These are phyloP conservation scores for Tragelaphus imberbis DNA, from an alignment of 2,113 vertebrate genomes.

Conservation along the genomic window DNA sequence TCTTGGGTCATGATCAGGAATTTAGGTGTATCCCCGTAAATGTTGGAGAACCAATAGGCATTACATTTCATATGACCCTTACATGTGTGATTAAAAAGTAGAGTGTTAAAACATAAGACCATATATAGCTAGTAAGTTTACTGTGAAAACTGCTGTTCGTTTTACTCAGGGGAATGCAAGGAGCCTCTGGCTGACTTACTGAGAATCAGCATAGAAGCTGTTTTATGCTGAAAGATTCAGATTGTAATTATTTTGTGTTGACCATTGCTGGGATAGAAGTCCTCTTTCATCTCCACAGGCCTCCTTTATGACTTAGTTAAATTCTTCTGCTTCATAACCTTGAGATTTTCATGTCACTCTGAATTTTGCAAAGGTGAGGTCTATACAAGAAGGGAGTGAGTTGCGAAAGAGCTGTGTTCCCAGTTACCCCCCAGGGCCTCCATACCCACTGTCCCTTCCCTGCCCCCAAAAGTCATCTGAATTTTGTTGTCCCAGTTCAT, in stretches of 20 bases:
- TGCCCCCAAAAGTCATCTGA: background rate
- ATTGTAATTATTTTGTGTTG: background rate
- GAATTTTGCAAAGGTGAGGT: background rate
- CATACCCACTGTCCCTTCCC: background rate
- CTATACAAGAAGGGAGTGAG: background rate
- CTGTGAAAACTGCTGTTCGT: background rate
- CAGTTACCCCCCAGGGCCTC: background rate
- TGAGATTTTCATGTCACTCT: background rate
- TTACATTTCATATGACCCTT: background rate
- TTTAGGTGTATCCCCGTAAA: background rate
- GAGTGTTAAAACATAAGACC: background rate
- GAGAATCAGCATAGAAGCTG: background rate
- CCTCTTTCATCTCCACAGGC: background rate
- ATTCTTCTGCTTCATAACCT: background rate
- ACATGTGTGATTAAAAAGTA: background rate
- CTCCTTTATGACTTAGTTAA: constrained; percentile 7
- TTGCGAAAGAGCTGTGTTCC: background rate
- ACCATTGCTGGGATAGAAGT: background rate
- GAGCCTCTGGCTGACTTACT: background rate
- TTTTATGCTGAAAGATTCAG: background rate
- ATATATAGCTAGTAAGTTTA: background rate
- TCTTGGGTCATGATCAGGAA: background rate
- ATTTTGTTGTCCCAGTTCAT: background rate
- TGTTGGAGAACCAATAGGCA: background rate
- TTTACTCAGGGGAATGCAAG: background rate